A percentile compares a stretch with the other conserved stretches of the same genome.
Conservation (phyloP, 2,888 invertebrate species). For the Microctonus hyperodae region DNA sequence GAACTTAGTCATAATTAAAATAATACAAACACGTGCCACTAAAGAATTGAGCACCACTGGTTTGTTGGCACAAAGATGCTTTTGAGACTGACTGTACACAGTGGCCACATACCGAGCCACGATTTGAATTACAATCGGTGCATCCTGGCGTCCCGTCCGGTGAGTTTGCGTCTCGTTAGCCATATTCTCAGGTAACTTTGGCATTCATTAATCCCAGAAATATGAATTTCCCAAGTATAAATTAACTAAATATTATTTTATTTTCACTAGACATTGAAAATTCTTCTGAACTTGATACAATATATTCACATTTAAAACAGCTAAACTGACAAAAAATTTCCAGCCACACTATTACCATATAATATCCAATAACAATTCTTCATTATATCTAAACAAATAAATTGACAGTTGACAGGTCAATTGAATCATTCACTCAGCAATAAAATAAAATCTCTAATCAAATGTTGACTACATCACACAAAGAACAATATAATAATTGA, state of each 20-base stretch:
- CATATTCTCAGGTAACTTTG: conserved; percentile 42
- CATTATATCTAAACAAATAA: conserved; percentile 11
- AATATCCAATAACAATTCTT: background rate
- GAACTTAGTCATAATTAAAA: too few species aligned
- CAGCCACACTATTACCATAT: background rate
- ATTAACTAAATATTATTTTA: conserved; percentile 20
- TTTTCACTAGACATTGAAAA: background rate
- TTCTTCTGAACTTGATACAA: conserved; percentile 13
- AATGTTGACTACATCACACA: conserved; percentile 11
- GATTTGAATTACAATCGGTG: conserved; percentile 61
- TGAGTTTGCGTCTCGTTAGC: conserved; percentile 50
- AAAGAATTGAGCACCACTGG: conserved; percentile 37
- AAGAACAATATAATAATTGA: background rate
- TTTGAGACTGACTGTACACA: conserved; percentile 46
- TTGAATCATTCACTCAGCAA: conserved; percentile 28
- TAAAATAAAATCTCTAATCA: conserved; percentile 17
- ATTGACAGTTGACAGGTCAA: conserved; percentile 23
- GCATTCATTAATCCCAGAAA: conserved; percentile 17
- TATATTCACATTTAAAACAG: conserved; percentile 14
- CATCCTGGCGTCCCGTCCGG: conserved; percentile 51
- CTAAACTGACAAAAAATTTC: background rate
- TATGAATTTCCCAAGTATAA: too few species aligned
- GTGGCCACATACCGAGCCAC: conserved; percentile 50
- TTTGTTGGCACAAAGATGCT: conserved; percentile 27
- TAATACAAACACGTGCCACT: too few species aligned